phyloP scores from a whole-genome alignment of 1,140 invertebrate species.

The Lanistes nyassanus region DNA sequence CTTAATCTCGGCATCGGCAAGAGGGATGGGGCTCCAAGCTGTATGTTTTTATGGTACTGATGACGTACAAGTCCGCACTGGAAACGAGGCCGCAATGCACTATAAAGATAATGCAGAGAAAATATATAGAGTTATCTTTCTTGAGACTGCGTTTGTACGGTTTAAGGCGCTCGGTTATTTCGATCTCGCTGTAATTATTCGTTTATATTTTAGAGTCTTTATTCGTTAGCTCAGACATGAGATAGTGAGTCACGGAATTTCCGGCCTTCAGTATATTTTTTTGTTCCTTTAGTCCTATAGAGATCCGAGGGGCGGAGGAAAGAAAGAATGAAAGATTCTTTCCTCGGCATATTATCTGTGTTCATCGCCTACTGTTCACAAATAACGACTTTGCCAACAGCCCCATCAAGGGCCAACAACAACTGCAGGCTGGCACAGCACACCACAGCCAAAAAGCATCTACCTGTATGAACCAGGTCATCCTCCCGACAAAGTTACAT shows the following conservation, averaged over 20 bases:
- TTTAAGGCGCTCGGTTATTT: background rate
- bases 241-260: background rate
- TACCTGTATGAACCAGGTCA: too few species aligned
- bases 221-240: background rate
- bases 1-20: too few species aligned
- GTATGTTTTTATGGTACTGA: too few species aligned
- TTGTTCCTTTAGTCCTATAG: background rate
- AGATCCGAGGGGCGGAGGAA: background rate
- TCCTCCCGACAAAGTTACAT: background rate
- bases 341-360: constrained; percentile 15
- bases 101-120: too few species aligned
- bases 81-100: too few species aligned
- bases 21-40: too few species aligned
- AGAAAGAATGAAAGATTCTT: background rate
- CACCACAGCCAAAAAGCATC: background rate
- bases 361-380: background rate
- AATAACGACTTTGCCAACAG: background rate
- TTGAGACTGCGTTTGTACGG: background rate
- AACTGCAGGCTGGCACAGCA: background rate
- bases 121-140: too few species aligned
- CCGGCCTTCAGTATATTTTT: background rate
- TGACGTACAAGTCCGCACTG: too few species aligned
- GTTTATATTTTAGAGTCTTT: background rate
- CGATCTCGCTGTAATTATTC: background rate
- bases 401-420: background rate